Evolutionary conservation across 1,140 invertebrate species (phyloP).

Genomic region (Brachionus plicatilis): DNA sequence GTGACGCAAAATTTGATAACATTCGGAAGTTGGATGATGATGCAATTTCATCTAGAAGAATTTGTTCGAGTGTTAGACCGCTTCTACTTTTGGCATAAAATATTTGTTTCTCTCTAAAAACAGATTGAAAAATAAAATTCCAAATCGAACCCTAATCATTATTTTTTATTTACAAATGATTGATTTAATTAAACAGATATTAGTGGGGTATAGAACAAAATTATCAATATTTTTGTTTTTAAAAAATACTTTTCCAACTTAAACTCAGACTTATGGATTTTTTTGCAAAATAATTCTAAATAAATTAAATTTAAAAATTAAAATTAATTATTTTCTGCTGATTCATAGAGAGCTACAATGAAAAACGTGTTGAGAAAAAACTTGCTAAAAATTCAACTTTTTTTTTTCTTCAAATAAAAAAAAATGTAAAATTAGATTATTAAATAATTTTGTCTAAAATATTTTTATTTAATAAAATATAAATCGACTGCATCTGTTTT

Average conservation of each 20-base stretch:
- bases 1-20: not conserved
- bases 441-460: not conserved
- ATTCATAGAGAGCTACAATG: too few relatives aligned
- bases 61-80: not conserved
- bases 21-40: not conserved
- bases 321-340: too few relatives aligned
- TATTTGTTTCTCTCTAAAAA: not conserved
- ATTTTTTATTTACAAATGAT: conserved; percentile 26
- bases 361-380: too few relatives aligned
- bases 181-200: conserved; percentile 36
- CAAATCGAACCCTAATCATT: not conserved
- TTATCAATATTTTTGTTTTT: conserved; percentile 9
- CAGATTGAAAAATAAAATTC: conserved; percentile 4
- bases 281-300: not conserved
- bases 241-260: not conserved
- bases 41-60: not conserved
- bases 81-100: not conserved
- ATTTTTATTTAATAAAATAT: not conserved
- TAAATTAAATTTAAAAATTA: too few relatives aligned
- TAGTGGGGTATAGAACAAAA: not conserved
- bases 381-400: too few relatives aligned
- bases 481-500: not conserved
- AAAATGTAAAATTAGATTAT: too few relatives aligned
- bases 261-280: not conserved
- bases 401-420: too few relatives aligned